Evolutionary conservation across 1,140 invertebrate species (phyloP).

Genomic region (Eumeta japonica): DNA sequence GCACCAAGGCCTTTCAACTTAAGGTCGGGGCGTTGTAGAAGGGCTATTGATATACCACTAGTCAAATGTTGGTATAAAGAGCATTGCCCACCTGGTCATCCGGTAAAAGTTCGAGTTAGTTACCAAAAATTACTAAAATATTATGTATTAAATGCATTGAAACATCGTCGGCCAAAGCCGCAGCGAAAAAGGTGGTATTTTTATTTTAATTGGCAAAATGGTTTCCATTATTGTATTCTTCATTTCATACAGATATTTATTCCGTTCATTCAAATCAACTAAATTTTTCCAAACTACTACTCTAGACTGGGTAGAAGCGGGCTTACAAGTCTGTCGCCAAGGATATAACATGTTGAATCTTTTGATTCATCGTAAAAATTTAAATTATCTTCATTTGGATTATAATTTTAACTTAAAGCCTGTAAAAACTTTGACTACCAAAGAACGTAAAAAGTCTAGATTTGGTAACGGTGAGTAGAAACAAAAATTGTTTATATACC

Average conservation of each 20-base stretch:
- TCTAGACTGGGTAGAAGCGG: constrained; percentile 99
- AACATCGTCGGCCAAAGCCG: constrained; percentile 95
- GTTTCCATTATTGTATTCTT: no score
- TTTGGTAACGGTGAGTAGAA: constrained; percentile 88
- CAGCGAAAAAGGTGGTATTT: constrained; percentile 91
- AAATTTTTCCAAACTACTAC: constrained; percentile 99
- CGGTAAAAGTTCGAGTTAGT: constrained; percentile 98
- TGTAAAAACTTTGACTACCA: constrained; percentile 98
- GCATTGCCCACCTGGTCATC: constrained; percentile 97
- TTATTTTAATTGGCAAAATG: constrained; percentile 3
- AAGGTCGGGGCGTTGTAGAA: no score
- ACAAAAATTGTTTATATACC: no score
- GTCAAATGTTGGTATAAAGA: no score
- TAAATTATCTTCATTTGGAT: constrained; percentile 99
- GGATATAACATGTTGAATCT: constrained; percentile 99
- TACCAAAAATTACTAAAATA: constrained; percentile 99
- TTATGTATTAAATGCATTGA: constrained; percentile 95
- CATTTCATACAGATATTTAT: constrained; percentile 69
- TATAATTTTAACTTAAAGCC: constrained; percentile 99
- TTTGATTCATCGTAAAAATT: constrained; percentile 97
- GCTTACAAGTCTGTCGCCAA: constrained; percentile 95
- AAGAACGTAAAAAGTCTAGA: constrained; percentile 98
- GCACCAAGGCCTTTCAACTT: no score
- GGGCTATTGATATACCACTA: no score
- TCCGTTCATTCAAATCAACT: constrained; percentile 98